Evolutionary conservation across 2,888 invertebrate genomes (phyloP), one percentile per base, ranked within the genome.

Genomic region (Lomographa bimaculata): DNA sequence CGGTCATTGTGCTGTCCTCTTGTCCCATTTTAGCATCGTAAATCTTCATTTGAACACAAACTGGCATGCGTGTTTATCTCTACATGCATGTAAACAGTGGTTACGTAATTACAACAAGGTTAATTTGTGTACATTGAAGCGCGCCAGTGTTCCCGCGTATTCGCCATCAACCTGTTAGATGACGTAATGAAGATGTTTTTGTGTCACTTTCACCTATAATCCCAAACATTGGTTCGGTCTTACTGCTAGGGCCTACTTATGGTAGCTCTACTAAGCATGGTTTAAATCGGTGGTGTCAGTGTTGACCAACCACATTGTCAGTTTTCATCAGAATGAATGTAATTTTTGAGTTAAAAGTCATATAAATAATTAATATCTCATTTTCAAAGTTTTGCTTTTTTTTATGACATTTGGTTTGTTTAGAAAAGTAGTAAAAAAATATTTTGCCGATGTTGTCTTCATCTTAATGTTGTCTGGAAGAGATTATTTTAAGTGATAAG

Each of bases 61-160:
- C 8, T 19, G 30, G 12, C 16, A 11, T 9, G 26, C 9, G 16
- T 11, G 26, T 20, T 50, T 52, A 50, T 44, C 54, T 55, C 46
- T 34, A 9, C 41, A 37, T 16, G 40, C 51, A 60, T 64, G 69
- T 75, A 78, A 79, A 78, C 70, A 79, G 42, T 63, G 57, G 52
- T 76, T 81, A 69, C 64, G 55, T 71, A 74, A 75, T 55, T 48
- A 55, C 57, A 63, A 66, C 67, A 67, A 72, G 69, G 69, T 73
- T 71, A 70, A 57, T 46, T 59, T 51, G 42, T 48, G 45, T 52
- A 53, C 50, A 50, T 44, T 48, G 36, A 36, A 46, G 47, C 40
- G 36, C 28, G 57, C 46, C 47, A 34, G 35, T 45, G 56, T 83
- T 85, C 85, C 84, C 84, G 83, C 83, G 79, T 76, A 76, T 66